Percentiles rank a stretch among this genome's conserved stretches.
Evolutionary conservation across 2,888 invertebrate genomes (phyloP).

Genomic region (Pristionchus fissidentatus): DNA sequence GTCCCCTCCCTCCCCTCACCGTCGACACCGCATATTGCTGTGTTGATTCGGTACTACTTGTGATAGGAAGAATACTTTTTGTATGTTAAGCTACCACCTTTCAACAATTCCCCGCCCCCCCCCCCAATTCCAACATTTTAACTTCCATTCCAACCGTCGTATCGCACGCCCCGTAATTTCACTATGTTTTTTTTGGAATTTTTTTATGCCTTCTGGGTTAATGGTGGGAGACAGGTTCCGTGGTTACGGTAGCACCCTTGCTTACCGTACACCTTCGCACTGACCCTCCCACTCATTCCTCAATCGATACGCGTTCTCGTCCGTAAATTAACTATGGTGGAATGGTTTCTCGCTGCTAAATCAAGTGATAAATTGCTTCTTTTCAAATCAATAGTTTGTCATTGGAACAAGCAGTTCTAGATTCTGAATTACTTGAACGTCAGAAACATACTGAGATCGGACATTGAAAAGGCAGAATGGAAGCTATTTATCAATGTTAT

Average conservation of each 20-base stretch:
- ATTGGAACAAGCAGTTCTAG: neutral
- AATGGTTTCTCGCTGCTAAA: slow-evolving; percentile 44
- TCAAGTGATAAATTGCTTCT: slow-evolving; percentile 46
- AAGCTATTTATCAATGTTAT: no score
- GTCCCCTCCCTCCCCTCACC: neutral
- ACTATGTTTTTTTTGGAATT: neutral
- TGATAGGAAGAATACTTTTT: slow-evolving; percentile 27
- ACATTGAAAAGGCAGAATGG: no score
- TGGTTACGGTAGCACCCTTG: neutral
- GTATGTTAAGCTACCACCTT: slow-evolving; percentile 10
- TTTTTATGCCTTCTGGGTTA: slow-evolving; percentile 42
- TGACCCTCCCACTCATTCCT: slow-evolving; percentile 5
- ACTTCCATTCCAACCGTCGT: slow-evolving; percentile 39
- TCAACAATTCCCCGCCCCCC: neutral
- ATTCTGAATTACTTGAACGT: no score
- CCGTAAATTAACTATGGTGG: slow-evolving; percentile 41
- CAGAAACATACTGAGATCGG: no score
- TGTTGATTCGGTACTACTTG: neutral
- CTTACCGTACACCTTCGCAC: neutral
- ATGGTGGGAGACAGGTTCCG: neutral
- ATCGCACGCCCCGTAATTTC: slow-evolving; percentile 4
- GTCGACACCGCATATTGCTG: no score
- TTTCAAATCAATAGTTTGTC: neutral
- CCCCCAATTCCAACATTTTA: neutral
- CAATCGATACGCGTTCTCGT: slow-evolving; percentile 32